A percentile compares a stretch with the other conserved stretches of the same genome.
phyloP scores from a whole-genome alignment of 1,140 invertebrate genomes.

The Bicyclus anynana region DNA sequence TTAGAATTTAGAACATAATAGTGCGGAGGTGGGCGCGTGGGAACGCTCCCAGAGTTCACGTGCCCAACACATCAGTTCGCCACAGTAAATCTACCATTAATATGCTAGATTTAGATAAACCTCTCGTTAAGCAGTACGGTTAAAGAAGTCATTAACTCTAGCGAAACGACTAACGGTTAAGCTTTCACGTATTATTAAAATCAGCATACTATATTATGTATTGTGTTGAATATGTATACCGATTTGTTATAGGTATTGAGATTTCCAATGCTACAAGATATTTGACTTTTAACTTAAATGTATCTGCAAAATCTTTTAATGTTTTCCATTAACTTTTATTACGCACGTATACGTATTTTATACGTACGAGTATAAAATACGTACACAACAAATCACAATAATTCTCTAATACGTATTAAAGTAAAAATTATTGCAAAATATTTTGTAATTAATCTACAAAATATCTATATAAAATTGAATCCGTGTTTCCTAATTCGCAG shows the following conservation, averaged over 20 bases:
- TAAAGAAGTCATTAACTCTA: slow-evolving; percentile 21
- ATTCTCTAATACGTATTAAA: no score
- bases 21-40: slow-evolving; percentile 71
- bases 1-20: slow-evolving; percentile 75
- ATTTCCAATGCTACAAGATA: background rate
- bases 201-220: background rate
- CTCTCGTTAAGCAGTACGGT: slow-evolving; percentile 27
- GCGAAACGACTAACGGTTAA: slow-evolving; percentile 13
- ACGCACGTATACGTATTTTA: no score
- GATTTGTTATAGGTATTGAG: background rate
- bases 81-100: slow-evolving; percentile 65
- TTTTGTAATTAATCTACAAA: no score
- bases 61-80: slow-evolving; percentile 53
- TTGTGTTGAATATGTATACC: no score
- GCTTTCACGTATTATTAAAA: background rate
- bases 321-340: no score
- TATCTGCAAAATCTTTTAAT: no score
- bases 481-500: no score
- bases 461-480: no score
- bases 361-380: no score
- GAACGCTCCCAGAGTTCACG: slow-evolving; percentile 73
- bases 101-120: slow-evolving; percentile 63
- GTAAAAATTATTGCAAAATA: no score
- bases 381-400: no score
- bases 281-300: no score